phyloP scores from a whole-genome alignment of 2,888 invertebrate species.

The Zhuqinia jingwanae region DNA sequence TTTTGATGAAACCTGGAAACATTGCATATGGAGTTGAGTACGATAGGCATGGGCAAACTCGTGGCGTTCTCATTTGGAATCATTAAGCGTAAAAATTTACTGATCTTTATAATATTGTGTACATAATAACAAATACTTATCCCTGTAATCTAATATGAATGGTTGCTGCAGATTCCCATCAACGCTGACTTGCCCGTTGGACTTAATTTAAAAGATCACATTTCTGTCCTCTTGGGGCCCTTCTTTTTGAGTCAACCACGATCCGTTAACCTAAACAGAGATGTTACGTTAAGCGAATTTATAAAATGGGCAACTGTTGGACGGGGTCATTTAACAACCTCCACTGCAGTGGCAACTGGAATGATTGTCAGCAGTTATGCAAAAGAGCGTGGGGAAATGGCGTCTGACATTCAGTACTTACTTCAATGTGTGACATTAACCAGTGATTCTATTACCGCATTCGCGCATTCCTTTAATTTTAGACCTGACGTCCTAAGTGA shows the following conservation, averaged over 20 bases:
- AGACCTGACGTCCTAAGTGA: not conserved
- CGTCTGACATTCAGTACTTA: constrained; percentile 73
- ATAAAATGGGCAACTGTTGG: constrained; percentile 70
- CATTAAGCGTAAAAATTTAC: not conserved
- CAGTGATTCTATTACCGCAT: not conserved
- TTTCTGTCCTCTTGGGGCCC: constrained; percentile 65
- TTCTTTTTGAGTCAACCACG: constrained; percentile 65
- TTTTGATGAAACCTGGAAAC: constrained; percentile 20
- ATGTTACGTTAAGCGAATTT: constrained; percentile 63
- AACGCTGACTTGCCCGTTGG: constrained; percentile 66
- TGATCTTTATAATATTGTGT: not conserved
- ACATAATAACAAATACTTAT: too few relatives aligned
- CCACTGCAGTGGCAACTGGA: constrained; percentile 69
- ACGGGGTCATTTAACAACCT: constrained; percentile 59
- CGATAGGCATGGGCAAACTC: constrained; percentile 29
- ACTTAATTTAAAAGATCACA: constrained; percentile 73
- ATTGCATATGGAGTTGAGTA: constrained; percentile 47
- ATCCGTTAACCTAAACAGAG: constrained; percentile 63
- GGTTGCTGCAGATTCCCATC: constrained; percentile 65
- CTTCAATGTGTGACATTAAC: not conserved
- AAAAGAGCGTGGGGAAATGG: constrained; percentile 74
- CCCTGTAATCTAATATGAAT: too few relatives aligned
- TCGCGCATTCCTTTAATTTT: not conserved
- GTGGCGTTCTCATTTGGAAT: not conserved
- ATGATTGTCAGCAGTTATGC: constrained; percentile 69